phyloP scores from a whole-genome alignment of 2,113 vertebrate genomes.

The Pontoporia blainvillei region DNA sequence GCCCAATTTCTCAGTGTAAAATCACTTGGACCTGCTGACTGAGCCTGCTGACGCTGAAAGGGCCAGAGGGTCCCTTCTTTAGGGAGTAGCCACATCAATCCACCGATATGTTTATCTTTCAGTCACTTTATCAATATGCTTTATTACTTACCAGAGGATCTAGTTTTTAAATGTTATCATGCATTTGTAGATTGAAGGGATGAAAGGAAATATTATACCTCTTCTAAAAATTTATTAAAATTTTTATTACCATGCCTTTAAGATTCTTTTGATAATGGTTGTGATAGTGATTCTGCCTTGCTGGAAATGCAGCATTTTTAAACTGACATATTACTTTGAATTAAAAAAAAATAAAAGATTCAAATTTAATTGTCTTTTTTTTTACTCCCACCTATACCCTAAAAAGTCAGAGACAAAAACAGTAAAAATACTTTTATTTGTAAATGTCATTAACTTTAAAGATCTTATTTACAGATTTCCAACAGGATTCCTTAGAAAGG shows the following conservation, averaged over 20 bases:
- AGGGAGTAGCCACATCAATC: accelerated
- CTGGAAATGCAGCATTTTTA: not conserved
- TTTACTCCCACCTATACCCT: not conserved
- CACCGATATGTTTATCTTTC: accelerated
- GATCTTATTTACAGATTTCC: not conserved
- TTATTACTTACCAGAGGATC: not conserved
- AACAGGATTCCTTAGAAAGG: not conserved
- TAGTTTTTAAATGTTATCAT: not conserved
- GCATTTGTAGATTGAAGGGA: not conserved
- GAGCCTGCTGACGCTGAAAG: not conserved
- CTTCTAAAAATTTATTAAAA: not conserved
- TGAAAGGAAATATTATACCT: not conserved
- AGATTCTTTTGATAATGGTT: not conserved
- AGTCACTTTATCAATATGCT: not conserved
- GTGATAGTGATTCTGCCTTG: not conserved
- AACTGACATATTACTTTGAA: not conserved
- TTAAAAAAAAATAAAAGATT: not conserved
- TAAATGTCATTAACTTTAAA: not conserved
- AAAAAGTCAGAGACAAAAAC: not conserved
- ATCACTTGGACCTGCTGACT: slow-evolving; percentile 49
- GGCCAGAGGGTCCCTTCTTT: not conserved
- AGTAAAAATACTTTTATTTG: not conserved
- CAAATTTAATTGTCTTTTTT: not conserved
- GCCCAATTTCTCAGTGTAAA: slow-evolving; percentile 31
- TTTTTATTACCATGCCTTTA: not conserved